These are phyloP conservation scores for Dolomedes plantarius DNA, from an alignment of 2,888 invertebrate species.

Conservation along the genomic window DNA sequence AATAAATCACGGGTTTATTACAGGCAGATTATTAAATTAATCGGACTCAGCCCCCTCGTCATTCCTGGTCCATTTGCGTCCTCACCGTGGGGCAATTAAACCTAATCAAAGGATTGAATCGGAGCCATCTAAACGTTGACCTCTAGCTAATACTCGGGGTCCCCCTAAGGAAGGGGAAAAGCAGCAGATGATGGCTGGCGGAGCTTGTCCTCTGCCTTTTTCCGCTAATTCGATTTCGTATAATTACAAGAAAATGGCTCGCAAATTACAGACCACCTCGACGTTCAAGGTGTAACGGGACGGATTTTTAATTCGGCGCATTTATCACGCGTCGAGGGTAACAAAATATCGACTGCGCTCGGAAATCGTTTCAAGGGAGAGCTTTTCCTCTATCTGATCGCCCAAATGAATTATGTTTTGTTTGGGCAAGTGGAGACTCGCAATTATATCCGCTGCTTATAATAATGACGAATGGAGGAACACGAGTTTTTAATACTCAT, in stretches of 20 bases:
- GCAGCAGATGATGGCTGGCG: slow-evolving; percentile 16
- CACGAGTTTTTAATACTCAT: slow-evolving; percentile 31
- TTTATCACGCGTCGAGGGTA: slow-evolving; percentile 38
- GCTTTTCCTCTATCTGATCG: no score
- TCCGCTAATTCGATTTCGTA: slow-evolving; percentile 57
- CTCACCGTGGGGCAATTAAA: no score
- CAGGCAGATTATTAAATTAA: no score
- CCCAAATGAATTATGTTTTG: slow-evolving; percentile 57
- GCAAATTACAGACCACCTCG: slow-evolving; percentile 60
- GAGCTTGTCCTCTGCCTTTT: slow-evolving; percentile 36
- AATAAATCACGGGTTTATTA: no score
- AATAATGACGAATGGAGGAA: slow-evolving; percentile 57
- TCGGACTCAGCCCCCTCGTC: no score
- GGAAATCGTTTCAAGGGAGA: no score
- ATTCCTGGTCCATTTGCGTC: no score
- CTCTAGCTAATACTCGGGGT: no score
- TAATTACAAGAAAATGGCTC: slow-evolving; percentile 65
- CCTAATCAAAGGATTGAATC: no score
- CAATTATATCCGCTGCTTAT: slow-evolving; percentile 47
- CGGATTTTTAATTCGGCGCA: slow-evolving; percentile 28
- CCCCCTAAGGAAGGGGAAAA: background rate
- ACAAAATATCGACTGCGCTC: no score
- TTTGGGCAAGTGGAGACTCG: slow-evolving; percentile 51
- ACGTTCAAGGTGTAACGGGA: slow-evolving; percentile 32
- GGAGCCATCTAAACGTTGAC: no score